Base-by-base conservation (phyloP, 92 coral and sea anemone species). In the Epizoanthus illoricatus region DNA sequence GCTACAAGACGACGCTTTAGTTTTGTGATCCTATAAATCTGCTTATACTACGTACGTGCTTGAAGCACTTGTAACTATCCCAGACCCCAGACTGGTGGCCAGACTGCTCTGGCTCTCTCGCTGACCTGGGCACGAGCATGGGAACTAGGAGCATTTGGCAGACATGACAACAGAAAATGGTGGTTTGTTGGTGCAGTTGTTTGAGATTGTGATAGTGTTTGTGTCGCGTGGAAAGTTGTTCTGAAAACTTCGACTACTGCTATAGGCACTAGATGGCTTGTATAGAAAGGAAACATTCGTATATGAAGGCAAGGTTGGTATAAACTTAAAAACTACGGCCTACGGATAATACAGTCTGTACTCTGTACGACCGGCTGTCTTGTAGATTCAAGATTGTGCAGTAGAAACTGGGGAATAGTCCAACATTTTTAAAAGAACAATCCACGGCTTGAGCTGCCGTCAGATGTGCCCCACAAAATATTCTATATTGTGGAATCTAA, bases 111-210 rank as follows among this genome's bases (percentile, higher is more conserved):
- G n/a, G 56, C 56, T 1, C 15, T 49, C 11, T 7, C 13, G 56
- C 13, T 13, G 9, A 1, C 11, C 1, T 20, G 33, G 57, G 54
- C 21, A 56, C 19, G 20, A 41, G 42, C 75, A 13, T 71, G 59
- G 75, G 58, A 45, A 71, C 75, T 36, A 71, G 75, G 2, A 19
- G 33, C 15, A n/a, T 21, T n/a, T 17, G 76, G 54, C 18, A 41
- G 76, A 71, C 76, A 7, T 71, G 76, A 71, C 76, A 71, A 71
- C 76, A 71, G 76, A 71, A 71, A 71, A 45, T 71, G 75, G 75
- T 17, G 75, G 36, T 71, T 71, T 67, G 71, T 67, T 67, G 72
- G n/a, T n/a, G n/a, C n/a, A n/a, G n/a, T n/a, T n/a, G 72, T 67
- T 8, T 49, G 55, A 49, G 49, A 40, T 70, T 19, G 24, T 0